Conservation (phyloP, 2,113 vertebrate species). For the Grammomys dolichurus region DNA sequence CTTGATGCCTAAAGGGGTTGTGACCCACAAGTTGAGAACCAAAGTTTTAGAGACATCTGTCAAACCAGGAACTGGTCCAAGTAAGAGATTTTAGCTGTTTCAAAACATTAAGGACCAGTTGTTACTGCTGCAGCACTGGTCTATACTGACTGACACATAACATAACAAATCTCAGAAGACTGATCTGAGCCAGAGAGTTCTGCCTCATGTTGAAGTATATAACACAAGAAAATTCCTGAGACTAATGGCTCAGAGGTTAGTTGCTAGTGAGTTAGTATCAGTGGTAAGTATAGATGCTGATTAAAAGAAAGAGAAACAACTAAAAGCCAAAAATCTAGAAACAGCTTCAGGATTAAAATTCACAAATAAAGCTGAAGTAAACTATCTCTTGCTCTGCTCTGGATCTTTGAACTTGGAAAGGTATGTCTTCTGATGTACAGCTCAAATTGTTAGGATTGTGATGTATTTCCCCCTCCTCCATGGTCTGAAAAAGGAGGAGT, state of each 20-base stretch:
- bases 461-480: background rate
- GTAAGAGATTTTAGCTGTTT: background rate
- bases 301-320: background rate
- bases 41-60: background rate
- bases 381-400: background rate
- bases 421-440: background rate
- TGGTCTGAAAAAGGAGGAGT: background rate
- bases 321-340: background rate
- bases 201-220: background rate
- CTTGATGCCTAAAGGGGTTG: background rate
- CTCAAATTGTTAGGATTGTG: background rate
- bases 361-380: too few relatives aligned
- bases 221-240: background rate
- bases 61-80: background rate
- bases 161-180: background rate
- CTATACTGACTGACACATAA: background rate
- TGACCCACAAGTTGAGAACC: background rate
- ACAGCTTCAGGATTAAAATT: background rate
- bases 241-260: too few relatives aligned
- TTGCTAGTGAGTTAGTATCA: background rate
- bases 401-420: background rate
- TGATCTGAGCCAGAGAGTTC: background rate
- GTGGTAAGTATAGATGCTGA: too few relatives aligned
- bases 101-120: background rate
- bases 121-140: background rate